Evolutionary conservation across 2,888 invertebrate species (phyloP).

Genomic region (Chouioia cunea): DNA sequence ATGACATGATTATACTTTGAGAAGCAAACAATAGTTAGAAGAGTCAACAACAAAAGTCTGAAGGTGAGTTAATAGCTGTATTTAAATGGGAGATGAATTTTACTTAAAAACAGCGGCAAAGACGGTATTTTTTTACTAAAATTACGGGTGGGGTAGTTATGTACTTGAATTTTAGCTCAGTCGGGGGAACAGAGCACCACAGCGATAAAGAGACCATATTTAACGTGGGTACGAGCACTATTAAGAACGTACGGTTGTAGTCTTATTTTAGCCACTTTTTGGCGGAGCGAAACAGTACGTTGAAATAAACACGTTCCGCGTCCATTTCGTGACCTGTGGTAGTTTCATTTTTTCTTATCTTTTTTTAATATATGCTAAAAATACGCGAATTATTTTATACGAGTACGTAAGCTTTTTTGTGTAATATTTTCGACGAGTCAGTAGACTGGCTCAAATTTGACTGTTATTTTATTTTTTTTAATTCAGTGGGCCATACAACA

Average conservation of each 20-base stretch:
- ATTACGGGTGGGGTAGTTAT: conserved; percentile 22
- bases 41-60: too few relatives aligned
- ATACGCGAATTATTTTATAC: too few relatives aligned
- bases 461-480: neutral
- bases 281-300: conserved; percentile 10
- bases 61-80: too few relatives aligned
- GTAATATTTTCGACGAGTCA: too few relatives aligned
- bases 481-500: neutral
- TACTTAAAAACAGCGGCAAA: too few relatives aligned
- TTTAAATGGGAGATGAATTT: too few relatives aligned
- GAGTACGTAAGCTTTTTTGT: too few relatives aligned
- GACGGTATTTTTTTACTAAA: conserved; percentile 24
- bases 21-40: too few relatives aligned
- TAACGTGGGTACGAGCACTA: conserved; percentile 21
- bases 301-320: conserved; percentile 5
- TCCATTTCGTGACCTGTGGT: neutral
- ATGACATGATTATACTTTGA: too few relatives aligned
- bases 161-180: conserved; percentile 27
- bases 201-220: conserved; percentile 34
- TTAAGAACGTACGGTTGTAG: conserved; percentile 17
- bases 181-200: neutral
- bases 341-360: neutral
- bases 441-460: neutral
- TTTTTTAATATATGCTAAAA: too few relatives aligned
- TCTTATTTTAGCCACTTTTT: conserved; percentile 31